Base-by-base conservation (phyloP, 2,113 vertebrate species). In the Andinoacara biseriatus region DNA sequence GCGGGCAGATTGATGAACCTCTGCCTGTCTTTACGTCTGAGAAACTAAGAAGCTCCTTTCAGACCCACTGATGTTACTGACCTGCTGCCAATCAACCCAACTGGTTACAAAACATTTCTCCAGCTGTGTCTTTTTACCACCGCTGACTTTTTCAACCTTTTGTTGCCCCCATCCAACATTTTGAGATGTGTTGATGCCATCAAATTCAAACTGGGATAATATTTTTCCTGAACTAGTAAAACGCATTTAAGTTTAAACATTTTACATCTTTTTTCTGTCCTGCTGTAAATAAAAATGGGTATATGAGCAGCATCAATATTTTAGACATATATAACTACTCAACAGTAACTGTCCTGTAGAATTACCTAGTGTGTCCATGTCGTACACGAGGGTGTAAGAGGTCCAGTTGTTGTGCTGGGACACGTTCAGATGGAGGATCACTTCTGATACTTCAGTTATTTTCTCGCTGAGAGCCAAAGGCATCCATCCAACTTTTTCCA, bases 371-470 rank as follows among this genome's bases (percentile, higher is more conserved):
- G 0, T 2, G 0, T 18, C 4, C 3, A 0, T 5, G 0, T 82
- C 2, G 2, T 78, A 84, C 0, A 0, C 0, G 7, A 20, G 20
- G 61, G 10, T 31, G 59, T 89, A 86, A 38, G 65, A 9, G 1
- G 2, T 86, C 93, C 83, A 89, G 1, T 2, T 1, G 31, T 67
- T 20, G 0, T 69, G 13, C 77, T 5, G 58, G 26, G 78, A 69
- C 31, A 87, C 5, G 80, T 93, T 90, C 5, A 92, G 85, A 0
- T 24, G 17, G 5, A 93, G 6, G 26, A 87, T 10, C 1, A 92
- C 56, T 1, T 1, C 0, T 0, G 20, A 2, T 0, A 10, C 35
- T 38, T 38, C 35, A 9, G 0, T 0, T 1, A 59, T 1, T 2
- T 38, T 0, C 0, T 60, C 3, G 0, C 1, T 9, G 62, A 90